Evolutionary conservation across 2,797 vertebrate genomes (phyloP).

Genomic region (Tachyglossus aculeatus): DNA sequence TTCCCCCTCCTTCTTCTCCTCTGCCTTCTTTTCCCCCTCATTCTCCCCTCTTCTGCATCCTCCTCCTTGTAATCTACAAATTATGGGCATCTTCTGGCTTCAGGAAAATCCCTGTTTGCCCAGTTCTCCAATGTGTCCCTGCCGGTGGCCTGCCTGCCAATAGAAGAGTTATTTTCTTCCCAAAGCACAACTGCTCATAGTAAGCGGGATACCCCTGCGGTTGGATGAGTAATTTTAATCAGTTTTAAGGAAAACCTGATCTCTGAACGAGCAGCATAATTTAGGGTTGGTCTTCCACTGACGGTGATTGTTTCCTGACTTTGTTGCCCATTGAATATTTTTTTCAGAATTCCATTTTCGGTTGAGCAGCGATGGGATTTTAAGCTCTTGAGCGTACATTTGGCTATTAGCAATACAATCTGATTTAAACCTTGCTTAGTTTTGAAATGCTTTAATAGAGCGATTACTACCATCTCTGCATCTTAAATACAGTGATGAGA

Average conservation of each 20-base stretch:
- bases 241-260: no score
- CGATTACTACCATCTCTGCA: neutral
- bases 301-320: slow-evolving; percentile 1
- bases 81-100: no score
- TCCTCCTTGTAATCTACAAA: neutral
- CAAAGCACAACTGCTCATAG: neutral
- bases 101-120: no score
- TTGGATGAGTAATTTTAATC: neutral
- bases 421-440: neutral
- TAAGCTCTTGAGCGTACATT: neutral
- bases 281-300: no score
- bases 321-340: neutral
- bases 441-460: slow-evolving; percentile 8
- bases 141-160: no score
- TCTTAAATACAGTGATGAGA: slow-evolving; percentile 26
- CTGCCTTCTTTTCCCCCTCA: slow-evolving; percentile 1
- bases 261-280: no score
- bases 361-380: no score
- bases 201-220: neutral
- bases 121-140: no score
- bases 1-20: neutral
- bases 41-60: neutral
- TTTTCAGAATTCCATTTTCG: neutral
- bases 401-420: neutral
- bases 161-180: neutral